phyloP scores from a whole-genome alignment of 2,797 vertebrate genomes.

The Nannoperca australis region DNA sequence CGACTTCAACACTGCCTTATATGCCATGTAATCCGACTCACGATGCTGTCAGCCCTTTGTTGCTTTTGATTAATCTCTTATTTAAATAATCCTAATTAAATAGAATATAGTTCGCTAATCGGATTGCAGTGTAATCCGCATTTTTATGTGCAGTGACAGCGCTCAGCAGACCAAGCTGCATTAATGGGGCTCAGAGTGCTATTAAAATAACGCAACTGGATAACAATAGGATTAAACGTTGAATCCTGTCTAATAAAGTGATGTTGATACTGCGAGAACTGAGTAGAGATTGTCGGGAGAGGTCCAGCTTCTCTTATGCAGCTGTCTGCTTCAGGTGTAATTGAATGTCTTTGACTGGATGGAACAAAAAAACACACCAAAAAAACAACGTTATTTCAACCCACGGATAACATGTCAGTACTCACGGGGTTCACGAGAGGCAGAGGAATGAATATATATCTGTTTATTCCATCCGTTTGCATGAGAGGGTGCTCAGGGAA shows the following conservation, averaged over 20 bases:
- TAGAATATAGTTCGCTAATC: slow-evolving; percentile 71
- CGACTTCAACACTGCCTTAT: neutral
- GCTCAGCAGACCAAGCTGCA: slow-evolving; percentile 75
- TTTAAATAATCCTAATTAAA: slow-evolving; percentile 61
- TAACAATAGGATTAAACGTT: slow-evolving; percentile 91
- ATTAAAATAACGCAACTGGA: slow-evolving; percentile 90
- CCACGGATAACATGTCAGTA: slow-evolving; percentile 92
- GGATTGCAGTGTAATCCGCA: slow-evolving; percentile 75
- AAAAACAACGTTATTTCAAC: slow-evolving; percentile 88
- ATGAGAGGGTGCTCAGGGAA: slow-evolving; percentile 90
- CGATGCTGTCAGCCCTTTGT: slow-evolving; percentile 15
- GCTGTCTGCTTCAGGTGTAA: slow-evolving; percentile 91
- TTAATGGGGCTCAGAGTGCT: slow-evolving; percentile 85
- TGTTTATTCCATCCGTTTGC: slow-evolving; percentile 90
- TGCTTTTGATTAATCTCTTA: slow-evolving; percentile 22
- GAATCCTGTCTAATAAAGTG: slow-evolving; percentile 91
- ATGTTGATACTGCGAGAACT: slow-evolving; percentile 80
- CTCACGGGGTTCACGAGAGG: slow-evolving; percentile 85
- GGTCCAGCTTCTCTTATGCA: slow-evolving; percentile 82
- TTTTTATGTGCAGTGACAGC: slow-evolving; percentile 75
- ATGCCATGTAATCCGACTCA: neutral
- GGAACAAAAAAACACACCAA: slow-evolving; percentile 74
- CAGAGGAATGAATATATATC: slow-evolving; percentile 87
- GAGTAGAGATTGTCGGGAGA: slow-evolving; percentile 43
- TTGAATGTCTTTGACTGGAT: slow-evolving; percentile 92